Evolutionary conservation across 2,113 vertebrate species (phyloP).

Genomic region (Dasypus novemcinctus): DNA sequence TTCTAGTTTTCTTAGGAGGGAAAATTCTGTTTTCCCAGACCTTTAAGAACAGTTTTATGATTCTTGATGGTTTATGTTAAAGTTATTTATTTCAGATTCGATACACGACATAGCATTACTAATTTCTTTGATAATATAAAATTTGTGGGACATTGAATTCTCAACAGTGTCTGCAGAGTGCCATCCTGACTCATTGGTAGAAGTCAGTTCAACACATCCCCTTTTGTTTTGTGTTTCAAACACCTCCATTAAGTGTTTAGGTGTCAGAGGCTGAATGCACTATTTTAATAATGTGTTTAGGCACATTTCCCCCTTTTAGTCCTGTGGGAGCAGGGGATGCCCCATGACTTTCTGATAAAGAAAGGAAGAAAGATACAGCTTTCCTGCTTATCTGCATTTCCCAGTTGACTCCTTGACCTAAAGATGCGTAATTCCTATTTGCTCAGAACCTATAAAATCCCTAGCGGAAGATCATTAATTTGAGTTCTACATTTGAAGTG

Average conservation of each 20-base stretch:
- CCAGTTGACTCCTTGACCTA: background rate
- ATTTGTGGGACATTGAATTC: background rate
- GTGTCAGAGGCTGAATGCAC: background rate
- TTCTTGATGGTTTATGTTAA: background rate
- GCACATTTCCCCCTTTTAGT: background rate
- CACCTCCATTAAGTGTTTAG: background rate
- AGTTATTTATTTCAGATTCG: background rate
- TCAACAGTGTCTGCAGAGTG: background rate
- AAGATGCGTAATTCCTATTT: constrained; percentile 6
- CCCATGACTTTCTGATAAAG: background rate
- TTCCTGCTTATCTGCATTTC: constrained; percentile 39
- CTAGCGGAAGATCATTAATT: background rate
- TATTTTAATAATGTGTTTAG: background rate
- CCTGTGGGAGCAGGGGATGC: background rate
- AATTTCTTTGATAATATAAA: background rate
- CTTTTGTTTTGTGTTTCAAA: no score
- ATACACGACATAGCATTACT: background rate
- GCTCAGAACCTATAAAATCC: background rate
- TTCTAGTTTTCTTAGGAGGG: background rate
- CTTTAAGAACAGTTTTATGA: background rate
- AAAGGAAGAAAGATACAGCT: background rate
- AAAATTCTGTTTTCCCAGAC: background rate
- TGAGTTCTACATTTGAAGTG: background rate
- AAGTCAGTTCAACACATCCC: background rate
- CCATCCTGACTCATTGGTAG: background rate